phyloP scores from a whole-genome alignment of 2,797 vertebrate genomes.

The Eupleurogrammus muticus region DNA sequence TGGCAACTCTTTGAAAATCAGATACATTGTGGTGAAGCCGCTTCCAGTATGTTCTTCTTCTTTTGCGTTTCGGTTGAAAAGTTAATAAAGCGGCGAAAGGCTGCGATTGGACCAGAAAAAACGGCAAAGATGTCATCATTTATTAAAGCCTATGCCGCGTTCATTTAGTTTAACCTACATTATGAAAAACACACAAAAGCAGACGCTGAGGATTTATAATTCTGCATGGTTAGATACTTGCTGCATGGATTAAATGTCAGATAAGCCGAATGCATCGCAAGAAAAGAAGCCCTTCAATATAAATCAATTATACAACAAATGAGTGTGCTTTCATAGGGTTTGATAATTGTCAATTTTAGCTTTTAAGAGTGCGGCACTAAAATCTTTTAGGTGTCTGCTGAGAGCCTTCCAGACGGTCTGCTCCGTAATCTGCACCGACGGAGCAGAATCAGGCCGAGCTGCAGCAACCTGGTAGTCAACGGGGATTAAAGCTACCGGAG shows the following conservation, averaged over 20 bases:
- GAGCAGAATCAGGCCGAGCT: constrained; percentile 36
- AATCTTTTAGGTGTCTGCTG: not conserved
- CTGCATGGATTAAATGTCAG: not conserved
- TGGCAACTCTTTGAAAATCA: constrained; percentile 67
- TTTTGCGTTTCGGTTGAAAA: constrained; percentile 41
- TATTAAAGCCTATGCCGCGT: not conserved
- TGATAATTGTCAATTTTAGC: not conserved
- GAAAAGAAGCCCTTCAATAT: no score
- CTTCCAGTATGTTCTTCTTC: constrained; percentile 37
- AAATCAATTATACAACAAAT: not conserved
- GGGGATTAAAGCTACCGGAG: not conserved
- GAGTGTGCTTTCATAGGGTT: not conserved
- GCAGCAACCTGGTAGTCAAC: not conserved
- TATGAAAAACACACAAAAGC: not conserved
- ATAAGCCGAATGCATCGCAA: not conserved
- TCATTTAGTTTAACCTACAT: constrained; percentile 1
- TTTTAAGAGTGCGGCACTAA: not conserved
- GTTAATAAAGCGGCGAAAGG: constrained; percentile 22
- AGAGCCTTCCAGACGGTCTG: not conserved
- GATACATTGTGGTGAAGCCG: constrained; percentile 51
- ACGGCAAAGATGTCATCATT: not conserved
- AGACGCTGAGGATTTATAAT: not conserved
- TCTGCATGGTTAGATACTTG: not conserved
- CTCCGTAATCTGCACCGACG: not conserved
- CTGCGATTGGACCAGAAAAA: constrained; percentile 29